phyloP scores from a whole-genome alignment of 2,888 invertebrate genomes.

The Dasypolia templi region DNA sequence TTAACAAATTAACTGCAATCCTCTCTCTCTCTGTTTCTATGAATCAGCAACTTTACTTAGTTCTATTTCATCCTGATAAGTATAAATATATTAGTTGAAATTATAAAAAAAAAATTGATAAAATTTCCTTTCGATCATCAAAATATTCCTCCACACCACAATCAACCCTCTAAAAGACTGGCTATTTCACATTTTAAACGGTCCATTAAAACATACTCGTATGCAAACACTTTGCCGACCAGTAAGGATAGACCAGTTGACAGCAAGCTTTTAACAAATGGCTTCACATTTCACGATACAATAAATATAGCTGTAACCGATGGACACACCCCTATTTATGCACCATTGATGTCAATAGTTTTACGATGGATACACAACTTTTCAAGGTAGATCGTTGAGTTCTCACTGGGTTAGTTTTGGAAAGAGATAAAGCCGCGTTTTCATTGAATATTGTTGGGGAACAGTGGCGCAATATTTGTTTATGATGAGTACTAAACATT shows the following conservation, averaged over 20 bases:
- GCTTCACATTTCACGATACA: conserved; percentile 62
- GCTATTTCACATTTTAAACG: background rate
- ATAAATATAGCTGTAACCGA: conserved; percentile 46
- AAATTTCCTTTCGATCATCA: background rate
- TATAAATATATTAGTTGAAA: background rate
- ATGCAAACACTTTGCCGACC: background rate
- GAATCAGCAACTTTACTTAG: background rate
- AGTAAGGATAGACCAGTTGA: background rate
- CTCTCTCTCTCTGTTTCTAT: background rate
- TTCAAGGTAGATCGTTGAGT: no score
- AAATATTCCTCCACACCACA: background rate
- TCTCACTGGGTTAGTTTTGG: no score
- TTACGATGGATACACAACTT: background rate
- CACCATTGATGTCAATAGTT: background rate
- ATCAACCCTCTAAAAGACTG: background rate
- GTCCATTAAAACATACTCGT: background rate
- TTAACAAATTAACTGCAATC: background rate
- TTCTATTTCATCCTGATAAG: background rate
- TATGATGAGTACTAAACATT: no score
- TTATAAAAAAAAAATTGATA: background rate
- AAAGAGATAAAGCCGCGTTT: no score
- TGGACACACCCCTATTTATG: background rate
- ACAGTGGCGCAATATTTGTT: no score
- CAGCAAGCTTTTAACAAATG: conserved; percentile 59
- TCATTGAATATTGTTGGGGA: no score